Evolutionary conservation across 1,140 invertebrate genomes (phyloP), one percentile per base, ranked within the genome.

Genomic region (Bombus vancouverensis): DNA sequence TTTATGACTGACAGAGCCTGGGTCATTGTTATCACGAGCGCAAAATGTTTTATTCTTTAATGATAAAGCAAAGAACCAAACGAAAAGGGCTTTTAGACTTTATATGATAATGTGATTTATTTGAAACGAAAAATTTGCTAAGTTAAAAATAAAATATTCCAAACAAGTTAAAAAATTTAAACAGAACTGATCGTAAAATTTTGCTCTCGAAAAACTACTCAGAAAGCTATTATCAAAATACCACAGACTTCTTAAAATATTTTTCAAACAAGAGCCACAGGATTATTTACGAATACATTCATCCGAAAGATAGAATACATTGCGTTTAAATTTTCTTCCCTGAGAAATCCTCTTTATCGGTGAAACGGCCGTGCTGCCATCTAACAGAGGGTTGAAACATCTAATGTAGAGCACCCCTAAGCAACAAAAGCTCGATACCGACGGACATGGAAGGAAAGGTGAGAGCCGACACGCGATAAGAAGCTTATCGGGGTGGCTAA

Each of bases 351-450:
- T 37, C 15, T 28, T 89, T 89, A 87, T 76, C 87, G 57, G 10
- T 72, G 3, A 47, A 74, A 53, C 74, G 68, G 18, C 12, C 2
- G 34, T 84, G 70, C 76, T 68, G 88, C 88, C 88, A 89, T 15
- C 88, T 89, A 42, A 47, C 81, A 73, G 85, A 71, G 88, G 88
- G 88, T 89, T 39, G 72, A 53, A 83, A 57, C 39, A 80, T 44
- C 65, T n/a, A 12, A 5, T 2, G 34, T 15, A 28, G 83, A 39
- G n/a, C 10, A 68, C 53, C 85, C 87, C 70, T 68, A 68, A 89
- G 34, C 65, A 83, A 68, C 28, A 72, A 44, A 57, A 66, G 34
- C 37, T 4, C 42, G 18, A 25, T 89, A 89, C 88, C 88, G 88
- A 82, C 85, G 57, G 88, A 74, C 8, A 18, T 12, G 34, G 15